Evolutionary conservation across 2,797 vertebrate genomes (phyloP).

Genomic region (Acipenser ruthenus): DNA sequence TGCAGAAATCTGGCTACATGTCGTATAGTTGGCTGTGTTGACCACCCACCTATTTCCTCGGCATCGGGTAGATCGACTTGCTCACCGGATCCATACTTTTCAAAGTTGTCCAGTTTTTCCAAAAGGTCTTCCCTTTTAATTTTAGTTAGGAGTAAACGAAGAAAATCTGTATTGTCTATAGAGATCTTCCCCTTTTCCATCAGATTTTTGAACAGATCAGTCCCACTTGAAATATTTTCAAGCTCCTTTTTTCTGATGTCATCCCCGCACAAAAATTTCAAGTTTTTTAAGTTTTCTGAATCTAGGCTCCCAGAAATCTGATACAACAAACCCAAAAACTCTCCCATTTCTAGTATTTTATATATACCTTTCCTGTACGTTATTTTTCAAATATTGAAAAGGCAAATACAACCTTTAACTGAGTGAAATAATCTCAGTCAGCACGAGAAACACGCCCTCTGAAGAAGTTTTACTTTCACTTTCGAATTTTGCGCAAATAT

Average conservation of each 20-base stretch:
- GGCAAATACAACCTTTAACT: neutral
- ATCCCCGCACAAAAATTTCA: constrained; percentile 62
- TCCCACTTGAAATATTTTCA: constrained; percentile 42
- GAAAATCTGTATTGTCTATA: fast-evolving
- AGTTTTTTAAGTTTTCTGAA: constrained; percentile 8
- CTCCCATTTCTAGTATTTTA: constrained; percentile 31
- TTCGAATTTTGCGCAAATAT: neutral
- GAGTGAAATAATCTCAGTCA: neutral
- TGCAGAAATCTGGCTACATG: no score
- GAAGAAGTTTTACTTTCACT: no score
- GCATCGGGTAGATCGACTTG: neutral
- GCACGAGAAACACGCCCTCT: neutral
- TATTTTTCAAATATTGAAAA: neutral
- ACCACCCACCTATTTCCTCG: constrained; percentile 50
- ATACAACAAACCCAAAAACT: constrained; percentile 50
- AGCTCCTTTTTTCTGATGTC: constrained; percentile 50
- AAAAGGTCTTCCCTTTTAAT: constrained; percentile 51
- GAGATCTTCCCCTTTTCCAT: constrained; percentile 47
- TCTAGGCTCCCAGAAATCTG: constrained; percentile 50
- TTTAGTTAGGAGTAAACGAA: constrained; percentile 21
- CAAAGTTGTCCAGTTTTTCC: constrained; percentile 28
- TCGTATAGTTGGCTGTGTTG: neutral
- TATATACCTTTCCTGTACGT: neutral
- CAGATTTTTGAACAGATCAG: constrained; percentile 56
- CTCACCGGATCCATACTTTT: neutral